Evolutionary conservation across 2,113 vertebrate species (phyloP).

Genomic region (Paradoxurus hermaphroditus): DNA sequence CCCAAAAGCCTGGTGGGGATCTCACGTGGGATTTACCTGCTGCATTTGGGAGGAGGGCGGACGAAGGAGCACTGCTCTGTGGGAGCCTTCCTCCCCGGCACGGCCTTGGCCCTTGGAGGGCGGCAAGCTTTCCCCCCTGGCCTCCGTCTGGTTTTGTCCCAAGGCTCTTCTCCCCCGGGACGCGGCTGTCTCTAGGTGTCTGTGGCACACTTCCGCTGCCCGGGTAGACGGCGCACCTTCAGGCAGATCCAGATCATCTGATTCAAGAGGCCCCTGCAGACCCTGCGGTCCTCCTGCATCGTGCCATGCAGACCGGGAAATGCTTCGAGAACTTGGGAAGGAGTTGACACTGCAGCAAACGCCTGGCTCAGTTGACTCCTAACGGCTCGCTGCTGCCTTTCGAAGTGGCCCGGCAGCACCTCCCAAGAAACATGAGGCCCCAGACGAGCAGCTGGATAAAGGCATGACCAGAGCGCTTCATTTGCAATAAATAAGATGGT

Average conservation of each 20-base stretch:
- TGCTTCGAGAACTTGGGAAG: not conserved
- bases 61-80: rapidly evolving
- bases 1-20: not conserved
- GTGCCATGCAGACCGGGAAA: not conserved
- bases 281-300: not conserved
- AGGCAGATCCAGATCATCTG: not conserved
- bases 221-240: rapidly evolving
- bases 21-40: not conserved
- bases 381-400: not conserved
- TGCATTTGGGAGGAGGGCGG: rapidly evolving
- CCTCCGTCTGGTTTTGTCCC: not conserved
- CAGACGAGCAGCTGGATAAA: not conserved
- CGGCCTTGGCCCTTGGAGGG: not conserved
- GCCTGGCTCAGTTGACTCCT: not conserved
- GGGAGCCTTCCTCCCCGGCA: rapidly evolving
- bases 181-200: rapidly evolving
- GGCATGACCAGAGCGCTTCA: not conserved
- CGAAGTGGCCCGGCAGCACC: not conserved
- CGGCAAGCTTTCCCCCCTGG: not conserved
- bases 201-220: not conserved
- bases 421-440: not conserved
- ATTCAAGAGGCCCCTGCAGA: not conserved
- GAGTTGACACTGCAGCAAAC: not conserved
- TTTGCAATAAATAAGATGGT: not conserved
- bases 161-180: not conserved